phyloP scores from a whole-genome alignment of 2,113 vertebrate genomes.

The Callionymus lyra region DNA sequence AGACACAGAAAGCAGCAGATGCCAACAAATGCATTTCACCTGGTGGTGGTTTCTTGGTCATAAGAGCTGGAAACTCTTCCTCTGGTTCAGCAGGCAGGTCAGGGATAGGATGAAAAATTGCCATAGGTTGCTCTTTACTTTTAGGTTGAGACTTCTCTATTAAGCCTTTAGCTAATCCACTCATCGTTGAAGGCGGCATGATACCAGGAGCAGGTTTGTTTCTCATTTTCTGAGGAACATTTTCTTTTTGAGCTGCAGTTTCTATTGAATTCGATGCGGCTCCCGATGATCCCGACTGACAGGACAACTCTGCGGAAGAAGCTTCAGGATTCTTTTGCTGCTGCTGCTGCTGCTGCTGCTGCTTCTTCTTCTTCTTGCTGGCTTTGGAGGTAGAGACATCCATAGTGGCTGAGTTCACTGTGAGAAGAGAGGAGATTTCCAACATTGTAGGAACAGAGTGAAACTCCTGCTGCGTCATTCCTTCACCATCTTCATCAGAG shows the following conservation, averaged over 20 bases:
- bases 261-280: neutral
- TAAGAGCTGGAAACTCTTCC: constrained; percentile 90
- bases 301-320: neutral
- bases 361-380: constrained; percentile 83
- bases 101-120: constrained; percentile 52
- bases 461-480: constrained; percentile 71
- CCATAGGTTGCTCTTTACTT: constrained; percentile 60
- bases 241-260: constrained; percentile 50
- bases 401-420: constrained; percentile 45
- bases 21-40: constrained; percentile 66
- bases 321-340: constrained; percentile 37
- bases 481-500: constrained; percentile 58
- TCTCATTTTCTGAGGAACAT: constrained; percentile 61
- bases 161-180: constrained; percentile 70
- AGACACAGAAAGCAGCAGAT: neutral
- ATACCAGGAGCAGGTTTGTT: constrained; percentile 19
- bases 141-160: constrained; percentile 51
- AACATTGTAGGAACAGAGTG: constrained; percentile 73
- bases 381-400: constrained; percentile 66
- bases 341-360: too few species aligned
- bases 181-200: constrained; percentile 13
- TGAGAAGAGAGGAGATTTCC: constrained; percentile 81
- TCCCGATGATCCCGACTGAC: neutral
- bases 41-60: constrained; percentile 83
- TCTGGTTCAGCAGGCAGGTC: constrained; percentile 62